phyloP scores from a whole-genome alignment of 2,888 invertebrate genomes.

The Prosopocoilus inquinatus region DNA sequence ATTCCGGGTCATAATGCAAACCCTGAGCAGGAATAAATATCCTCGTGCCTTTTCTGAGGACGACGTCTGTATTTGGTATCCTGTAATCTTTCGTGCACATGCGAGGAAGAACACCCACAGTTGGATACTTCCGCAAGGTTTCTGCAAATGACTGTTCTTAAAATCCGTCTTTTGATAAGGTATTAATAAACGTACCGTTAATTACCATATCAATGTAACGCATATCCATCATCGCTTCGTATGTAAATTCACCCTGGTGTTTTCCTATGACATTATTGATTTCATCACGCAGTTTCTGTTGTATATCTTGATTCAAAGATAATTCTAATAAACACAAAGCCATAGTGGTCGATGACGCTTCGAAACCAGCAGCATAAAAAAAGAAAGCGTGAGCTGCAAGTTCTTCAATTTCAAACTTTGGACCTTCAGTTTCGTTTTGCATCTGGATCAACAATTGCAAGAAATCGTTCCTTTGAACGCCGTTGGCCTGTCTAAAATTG shows the following conservation, averaged over 20 bases:
- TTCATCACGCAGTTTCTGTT: conserved; percentile 48
- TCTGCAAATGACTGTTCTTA: conserved; percentile 22
- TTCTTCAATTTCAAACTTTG: conserved; percentile 8
- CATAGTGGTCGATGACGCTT: conserved; percentile 48
- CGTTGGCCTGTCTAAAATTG: conserved; percentile 24
- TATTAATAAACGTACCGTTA: conserved; percentile 31
- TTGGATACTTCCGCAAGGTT: conserved; percentile 14
- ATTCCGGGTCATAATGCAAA: conserved; percentile 10
- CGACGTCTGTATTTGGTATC: conserved; percentile 5
- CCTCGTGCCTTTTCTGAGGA: conserved; percentile 2
- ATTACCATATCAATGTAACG: conserved; percentile 50
- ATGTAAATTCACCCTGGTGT: conserved; percentile 43
- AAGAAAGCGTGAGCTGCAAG: conserved; percentile 44
- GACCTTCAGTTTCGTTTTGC: conserved; percentile 12
- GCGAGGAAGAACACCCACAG: conserved; percentile 1
- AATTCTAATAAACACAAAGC: conserved; percentile 45
- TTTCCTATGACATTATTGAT: conserved; percentile 39
- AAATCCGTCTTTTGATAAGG: neutral
- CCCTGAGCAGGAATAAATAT: conserved; percentile 8
- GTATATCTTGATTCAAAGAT: conserved; percentile 45
- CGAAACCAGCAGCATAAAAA: conserved; percentile 51
- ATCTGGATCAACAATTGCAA: conserved; percentile 40
- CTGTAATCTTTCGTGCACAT: conserved; percentile 12
- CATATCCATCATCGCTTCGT: conserved; percentile 50
- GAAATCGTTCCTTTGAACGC: conserved; percentile 38